A percentile compares a stretch with the other conserved stretches of the same genome.
These are phyloP conservation scores for Scaptomyza reducta DNA, from an alignment of 2,888 invertebrate genomes.

Conservation along the genomic window DNA sequence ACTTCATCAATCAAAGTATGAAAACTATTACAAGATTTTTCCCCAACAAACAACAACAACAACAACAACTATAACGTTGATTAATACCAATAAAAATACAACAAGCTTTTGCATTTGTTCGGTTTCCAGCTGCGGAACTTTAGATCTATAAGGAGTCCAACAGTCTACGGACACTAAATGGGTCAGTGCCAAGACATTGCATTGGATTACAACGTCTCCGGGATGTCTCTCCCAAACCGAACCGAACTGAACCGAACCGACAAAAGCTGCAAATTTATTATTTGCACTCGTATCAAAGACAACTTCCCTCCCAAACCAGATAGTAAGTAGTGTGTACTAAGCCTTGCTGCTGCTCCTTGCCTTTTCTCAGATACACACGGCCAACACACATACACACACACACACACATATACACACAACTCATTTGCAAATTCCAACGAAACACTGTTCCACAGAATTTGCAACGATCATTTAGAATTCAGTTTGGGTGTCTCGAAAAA, in stretches of 20 bases:
- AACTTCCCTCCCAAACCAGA: conserved; percentile 46
- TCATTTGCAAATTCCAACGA: conserved; percentile 83
- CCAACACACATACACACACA: conserved; percentile 13
- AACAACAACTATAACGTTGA: conserved; percentile 59
- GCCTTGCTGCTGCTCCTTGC: conserved; percentile 14
- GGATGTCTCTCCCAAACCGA: conserved; percentile 61
- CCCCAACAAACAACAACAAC: conserved; percentile 1
- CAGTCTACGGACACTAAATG: conserved; percentile 50
- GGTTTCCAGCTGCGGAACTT: conserved; percentile 38
- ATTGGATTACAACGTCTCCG: conserved; percentile 77
- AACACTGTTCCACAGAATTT: conserved; percentile 82
- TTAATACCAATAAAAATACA: conserved; percentile 82
- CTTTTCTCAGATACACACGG: conserved; percentile 26
- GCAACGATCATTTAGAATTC: conserved; percentile 82
- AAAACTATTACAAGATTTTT: conserved; percentile 61
- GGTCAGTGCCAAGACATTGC: conserved; percentile 52
- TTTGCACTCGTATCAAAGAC: conserved; percentile 74
- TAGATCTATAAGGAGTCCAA: conserved; percentile 4
- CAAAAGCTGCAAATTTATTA: conserved; percentile 75
- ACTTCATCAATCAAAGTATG: conserved; percentile 71
- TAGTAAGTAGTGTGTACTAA: conserved; percentile 10
- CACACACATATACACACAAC: conserved; percentile 63
- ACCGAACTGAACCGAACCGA: conserved; percentile 7
- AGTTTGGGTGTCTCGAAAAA: conserved; percentile 70
- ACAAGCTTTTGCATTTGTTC: conserved; percentile 66